Evolutionary conservation across 2,888 invertebrate species (phyloP).

Genomic region (Caprella mutica): DNA sequence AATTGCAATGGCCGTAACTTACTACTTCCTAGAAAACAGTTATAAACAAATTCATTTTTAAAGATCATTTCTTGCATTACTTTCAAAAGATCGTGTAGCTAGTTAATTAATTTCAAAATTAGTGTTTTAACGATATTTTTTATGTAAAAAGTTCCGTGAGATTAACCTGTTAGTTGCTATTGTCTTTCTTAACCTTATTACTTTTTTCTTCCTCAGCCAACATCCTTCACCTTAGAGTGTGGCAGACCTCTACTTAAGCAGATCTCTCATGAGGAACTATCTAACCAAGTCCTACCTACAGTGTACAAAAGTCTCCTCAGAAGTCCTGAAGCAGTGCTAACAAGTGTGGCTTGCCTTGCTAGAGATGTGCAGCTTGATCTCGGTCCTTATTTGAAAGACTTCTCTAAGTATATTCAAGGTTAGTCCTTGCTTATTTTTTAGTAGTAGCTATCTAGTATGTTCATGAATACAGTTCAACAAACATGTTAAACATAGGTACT

Average conservation of each 20-base stretch:
- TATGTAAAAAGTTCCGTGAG: not conserved
- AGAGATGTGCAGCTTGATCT: slow-evolving; percentile 60
- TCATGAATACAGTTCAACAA: no score
- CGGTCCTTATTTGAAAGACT: slow-evolving; percentile 61
- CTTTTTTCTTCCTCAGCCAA: slow-evolving; percentile 46
- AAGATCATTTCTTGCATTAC: no score
- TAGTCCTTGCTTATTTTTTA: no score
- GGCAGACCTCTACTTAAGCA: slow-evolving; percentile 55
- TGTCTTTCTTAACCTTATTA: not conserved
- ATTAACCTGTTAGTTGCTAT: not conserved
- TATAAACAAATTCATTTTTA: no score
- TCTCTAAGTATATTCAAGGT: slow-evolving; percentile 72
- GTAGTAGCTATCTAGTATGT: no score
- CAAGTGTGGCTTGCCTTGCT: slow-evolving; percentile 65
- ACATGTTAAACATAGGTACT: no score
- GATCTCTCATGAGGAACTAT: slow-evolving; percentile 57
- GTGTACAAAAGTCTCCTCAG: slow-evolving; percentile 82
- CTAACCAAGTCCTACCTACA: slow-evolving; percentile 62
- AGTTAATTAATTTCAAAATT: no score
- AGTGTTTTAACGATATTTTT: not conserved
- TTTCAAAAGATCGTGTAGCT: no score
- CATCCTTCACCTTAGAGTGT: slow-evolving; percentile 53
- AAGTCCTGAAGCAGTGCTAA: slow-evolving; percentile 81
- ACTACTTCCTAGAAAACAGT: no score
- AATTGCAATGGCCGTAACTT: no score